Percentiles rank a stretch among this genome's conserved stretches.
phyloP scores from a whole-genome alignment of 2,113 vertebrate genomes.

The Myotis lucifugus region DNA sequence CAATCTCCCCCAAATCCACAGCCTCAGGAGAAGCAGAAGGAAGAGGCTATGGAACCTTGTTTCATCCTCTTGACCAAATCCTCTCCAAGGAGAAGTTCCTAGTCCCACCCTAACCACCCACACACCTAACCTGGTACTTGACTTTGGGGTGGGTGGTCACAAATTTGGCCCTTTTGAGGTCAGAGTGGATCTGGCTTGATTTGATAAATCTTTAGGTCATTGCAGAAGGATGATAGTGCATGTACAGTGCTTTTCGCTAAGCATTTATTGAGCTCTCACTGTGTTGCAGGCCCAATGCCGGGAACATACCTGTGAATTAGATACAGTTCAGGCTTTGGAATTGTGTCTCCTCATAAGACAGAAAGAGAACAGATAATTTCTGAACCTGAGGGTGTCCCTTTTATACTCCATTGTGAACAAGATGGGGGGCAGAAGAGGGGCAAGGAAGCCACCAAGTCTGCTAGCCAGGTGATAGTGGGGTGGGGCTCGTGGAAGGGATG shows the following conservation, averaged over 20 bases:
- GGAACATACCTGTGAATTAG: not conserved
- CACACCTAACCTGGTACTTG: not conserved
- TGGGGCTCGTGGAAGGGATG: not conserved
- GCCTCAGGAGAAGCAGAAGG: not conserved
- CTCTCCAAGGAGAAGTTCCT: not conserved
- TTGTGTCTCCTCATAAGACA: not conserved
- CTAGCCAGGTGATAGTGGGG: not conserved
- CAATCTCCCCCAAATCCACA: not conserved
- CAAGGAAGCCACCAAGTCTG: not conserved
- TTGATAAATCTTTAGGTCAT: not conserved
- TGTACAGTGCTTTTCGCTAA: not conserved
- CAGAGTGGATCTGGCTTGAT: not conserved
- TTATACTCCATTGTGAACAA: slow-evolving; percentile 40
- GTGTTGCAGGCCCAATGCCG: not conserved
- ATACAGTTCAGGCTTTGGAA: not conserved
- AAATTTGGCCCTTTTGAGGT: not conserved
- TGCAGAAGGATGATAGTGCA: not conserved
- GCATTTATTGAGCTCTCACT: not conserved
- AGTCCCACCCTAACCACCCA: not conserved
- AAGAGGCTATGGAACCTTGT: not conserved
- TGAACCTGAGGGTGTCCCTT: not conserved
- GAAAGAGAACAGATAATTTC: slow-evolving; percentile 48
- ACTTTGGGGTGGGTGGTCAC: not conserved
- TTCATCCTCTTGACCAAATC: not conserved
- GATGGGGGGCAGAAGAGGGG: not conserved